Evolutionary conservation across 2,888 invertebrate genomes (phyloP), one percentile per base, ranked within the genome.

Genomic region (Chalcosyrphus nemorum): DNA sequence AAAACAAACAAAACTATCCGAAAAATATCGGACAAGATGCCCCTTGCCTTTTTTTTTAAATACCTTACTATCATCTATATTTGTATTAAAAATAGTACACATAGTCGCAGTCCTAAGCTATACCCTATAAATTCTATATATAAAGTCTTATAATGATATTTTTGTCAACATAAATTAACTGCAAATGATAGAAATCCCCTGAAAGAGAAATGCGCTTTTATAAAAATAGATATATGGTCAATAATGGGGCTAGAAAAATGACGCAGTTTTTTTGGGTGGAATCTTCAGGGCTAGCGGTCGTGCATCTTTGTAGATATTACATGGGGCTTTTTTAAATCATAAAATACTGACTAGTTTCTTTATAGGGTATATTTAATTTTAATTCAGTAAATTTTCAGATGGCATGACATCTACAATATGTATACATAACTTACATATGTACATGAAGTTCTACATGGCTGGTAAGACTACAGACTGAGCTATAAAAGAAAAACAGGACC

Each of bases 231-330:
- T 56, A 15, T 54, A n/a, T 45, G 2, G 13, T 47, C 35, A 54
- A 27, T 29, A 29, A 52, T n/a, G 17, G 17, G 29, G 45, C 54
- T 11, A 52, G 13, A 63, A 54, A 13, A 9, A 32, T 45, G 54
- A 72, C 38, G 59, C 38, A 21, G 63, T 45, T 15, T 17, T 15
- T 6, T 56, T 45, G 35, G 15, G 57, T 21, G 13, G 19, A 11
- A 32, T 15, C 15, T 15, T 24, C 19, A 52, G 38, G 35, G 13
- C n/a, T n/a, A n/a, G n/a, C 6, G 11, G 9, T 63, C 15, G 43
- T 35, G 45, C 45, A 65, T 74, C 35, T 74, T 63, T 21, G 27
- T 65, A 74, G 54, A 74, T 54, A 74, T 65, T 45, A n/a, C 17
- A 15, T 13, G 43, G 29, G 61, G 29, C 29, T 17, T 29, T 43